Percentiles rank a stretch among this genome's conserved stretches.
Evolutionary conservation across 2,888 invertebrate species (phyloP).

Genomic region (Ectemnius cavifrons): DNA sequence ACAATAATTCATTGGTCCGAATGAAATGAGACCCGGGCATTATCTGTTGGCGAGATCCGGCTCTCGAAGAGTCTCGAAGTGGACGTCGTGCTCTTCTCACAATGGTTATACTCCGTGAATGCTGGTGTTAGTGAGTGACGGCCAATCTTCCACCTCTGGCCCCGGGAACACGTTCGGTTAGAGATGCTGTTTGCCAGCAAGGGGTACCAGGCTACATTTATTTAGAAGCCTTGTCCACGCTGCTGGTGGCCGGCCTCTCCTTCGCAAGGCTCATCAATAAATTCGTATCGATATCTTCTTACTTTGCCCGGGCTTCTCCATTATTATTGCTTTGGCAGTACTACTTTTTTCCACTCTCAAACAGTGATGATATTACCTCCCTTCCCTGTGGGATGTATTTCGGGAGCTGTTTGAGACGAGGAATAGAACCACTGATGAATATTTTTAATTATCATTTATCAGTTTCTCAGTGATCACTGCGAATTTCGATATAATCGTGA

Average conservation of each 20-base stretch:
- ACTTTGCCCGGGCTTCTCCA: background rate
- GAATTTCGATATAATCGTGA: too few species aligned
- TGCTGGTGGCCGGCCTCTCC: slow-evolving; percentile 48
- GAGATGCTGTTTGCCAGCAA: slow-evolving; percentile 58
- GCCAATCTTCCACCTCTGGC: slow-evolving; percentile 58
- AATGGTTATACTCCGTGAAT: background rate
- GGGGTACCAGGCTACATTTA: slow-evolving; percentile 48
- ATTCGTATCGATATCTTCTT: slow-evolving; percentile 44
- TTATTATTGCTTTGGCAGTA: too few species aligned
- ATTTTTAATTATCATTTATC: too few species aligned
- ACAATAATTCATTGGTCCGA: slow-evolving; percentile 45
- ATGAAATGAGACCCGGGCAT: slow-evolving; percentile 41
- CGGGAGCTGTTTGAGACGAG: too few species aligned
- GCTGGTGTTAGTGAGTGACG: slow-evolving; percentile 58
- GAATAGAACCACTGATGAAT: too few species aligned
- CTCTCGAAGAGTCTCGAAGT: slow-evolving; percentile 19
- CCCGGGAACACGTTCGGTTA: slow-evolving; percentile 62
- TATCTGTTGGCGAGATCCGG: slow-evolving; percentile 46
- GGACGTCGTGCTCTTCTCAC: slow-evolving; percentile 40
- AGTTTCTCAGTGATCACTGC: too few species aligned
- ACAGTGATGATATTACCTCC: too few species aligned
- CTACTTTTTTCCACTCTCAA: too few species aligned
- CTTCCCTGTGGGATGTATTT: too few species aligned
- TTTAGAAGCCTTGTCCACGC: slow-evolving; percentile 43
- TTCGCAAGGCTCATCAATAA: slow-evolving; percentile 27